phyloP scores from a whole-genome alignment of 2,113 vertebrate genomes.

The Anoplopoma fimbria region DNA sequence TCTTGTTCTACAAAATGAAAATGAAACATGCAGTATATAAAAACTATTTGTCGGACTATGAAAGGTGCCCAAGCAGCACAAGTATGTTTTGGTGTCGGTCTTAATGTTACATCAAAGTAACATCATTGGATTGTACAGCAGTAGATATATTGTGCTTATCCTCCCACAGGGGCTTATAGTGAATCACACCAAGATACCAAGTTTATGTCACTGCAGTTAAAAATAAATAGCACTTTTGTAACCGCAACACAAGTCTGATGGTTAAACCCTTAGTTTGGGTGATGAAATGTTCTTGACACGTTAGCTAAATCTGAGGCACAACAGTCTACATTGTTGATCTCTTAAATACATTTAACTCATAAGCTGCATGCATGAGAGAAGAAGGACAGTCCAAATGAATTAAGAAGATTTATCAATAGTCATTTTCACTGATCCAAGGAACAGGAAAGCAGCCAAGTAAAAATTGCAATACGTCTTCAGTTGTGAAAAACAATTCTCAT shows the following conservation, averaged over 20 bases:
- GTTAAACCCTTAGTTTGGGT: background rate
- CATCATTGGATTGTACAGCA: background rate
- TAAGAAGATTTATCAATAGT: background rate
- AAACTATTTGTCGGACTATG: background rate
- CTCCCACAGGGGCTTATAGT: background rate
- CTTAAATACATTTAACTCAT: background rate
- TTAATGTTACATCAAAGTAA: background rate
- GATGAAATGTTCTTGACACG: background rate
- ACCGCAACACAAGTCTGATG: background rate
- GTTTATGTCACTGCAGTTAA: background rate
- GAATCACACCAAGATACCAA: background rate
- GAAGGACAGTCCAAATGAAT: background rate
- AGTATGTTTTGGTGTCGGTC: background rate
- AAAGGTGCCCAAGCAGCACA: background rate
- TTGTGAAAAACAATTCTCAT: background rate
- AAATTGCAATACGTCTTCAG: background rate
- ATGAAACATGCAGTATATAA: background rate
- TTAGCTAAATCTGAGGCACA: background rate
- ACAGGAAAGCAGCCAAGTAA: background rate
- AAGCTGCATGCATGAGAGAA: background rate
- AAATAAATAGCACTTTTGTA: background rate
- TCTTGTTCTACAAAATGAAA: background rate
- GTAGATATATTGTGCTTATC: background rate
- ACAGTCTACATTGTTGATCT: background rate
- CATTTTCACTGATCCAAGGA: background rate